Percentiles rank a stretch among this genome's conserved stretches.
Evolutionary conservation across 1,140 invertebrate species (phyloP).

Genomic region (Myzus persicae): DNA sequence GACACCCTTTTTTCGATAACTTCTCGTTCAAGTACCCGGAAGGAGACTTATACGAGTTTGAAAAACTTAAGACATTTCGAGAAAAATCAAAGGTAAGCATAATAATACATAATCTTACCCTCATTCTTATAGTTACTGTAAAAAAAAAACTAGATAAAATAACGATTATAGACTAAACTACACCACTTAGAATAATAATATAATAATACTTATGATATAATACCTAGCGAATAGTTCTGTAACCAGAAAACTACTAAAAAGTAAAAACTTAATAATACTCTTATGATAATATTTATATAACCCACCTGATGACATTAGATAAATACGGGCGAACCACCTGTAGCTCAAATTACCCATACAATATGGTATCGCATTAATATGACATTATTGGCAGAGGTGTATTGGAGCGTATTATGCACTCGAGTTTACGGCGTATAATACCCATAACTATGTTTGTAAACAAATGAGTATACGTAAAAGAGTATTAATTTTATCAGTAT

Average conservation of each 20-base stretch:
- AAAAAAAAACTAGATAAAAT: background rate
- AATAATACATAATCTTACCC: no score
- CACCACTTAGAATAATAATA: no score
- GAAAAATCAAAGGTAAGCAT: constrained; percentile 70
- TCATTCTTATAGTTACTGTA: no score
- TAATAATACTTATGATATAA: background rate
- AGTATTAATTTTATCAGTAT: no score
- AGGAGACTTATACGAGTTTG: constrained; percentile 75
- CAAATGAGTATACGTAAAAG: no score
- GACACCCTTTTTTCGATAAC: constrained; percentile 88
- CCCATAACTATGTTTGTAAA: no score
- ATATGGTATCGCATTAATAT: background rate
- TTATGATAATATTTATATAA: background rate
- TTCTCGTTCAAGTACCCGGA: constrained; percentile 80
- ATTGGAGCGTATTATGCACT: no score
- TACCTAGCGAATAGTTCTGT: no score
- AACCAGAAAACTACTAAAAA: no score
- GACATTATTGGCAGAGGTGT: no score
- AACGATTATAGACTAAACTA: background rate
- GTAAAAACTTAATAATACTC: background rate
- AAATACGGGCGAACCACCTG: background rate
- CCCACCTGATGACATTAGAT: background rate
- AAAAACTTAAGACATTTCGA: constrained; percentile 70
- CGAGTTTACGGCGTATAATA: no score
- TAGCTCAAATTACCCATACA: background rate